phyloP scores from a whole-genome alignment of 2,113 vertebrate species.

The Heterochromis multidens region DNA sequence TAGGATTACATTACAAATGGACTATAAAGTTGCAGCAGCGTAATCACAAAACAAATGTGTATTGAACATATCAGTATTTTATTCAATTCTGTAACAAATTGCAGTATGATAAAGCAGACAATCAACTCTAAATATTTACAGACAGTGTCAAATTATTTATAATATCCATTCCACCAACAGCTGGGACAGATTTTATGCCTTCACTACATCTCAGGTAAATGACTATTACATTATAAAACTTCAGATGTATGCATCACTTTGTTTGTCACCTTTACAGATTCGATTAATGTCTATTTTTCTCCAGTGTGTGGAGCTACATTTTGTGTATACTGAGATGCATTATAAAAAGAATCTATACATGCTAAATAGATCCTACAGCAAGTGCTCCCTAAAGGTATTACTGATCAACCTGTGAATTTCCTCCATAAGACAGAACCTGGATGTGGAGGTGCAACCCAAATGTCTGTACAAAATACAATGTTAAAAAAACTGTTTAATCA shows the following conservation, averaged over 20 bases:
- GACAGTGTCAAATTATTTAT: conserved; percentile 27
- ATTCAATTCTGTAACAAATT: conserved; percentile 6
- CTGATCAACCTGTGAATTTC: neutral
- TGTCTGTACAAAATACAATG: neutral
- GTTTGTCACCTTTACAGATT: neutral
- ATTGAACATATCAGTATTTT: conserved; percentile 3
- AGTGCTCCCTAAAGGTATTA: neutral
- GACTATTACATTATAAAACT: neutral
- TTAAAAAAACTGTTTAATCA: conserved; percentile 31
- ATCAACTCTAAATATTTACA: conserved; percentile 37
- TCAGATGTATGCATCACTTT: neutral
- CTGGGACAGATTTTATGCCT: neutral
- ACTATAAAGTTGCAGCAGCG: neutral
- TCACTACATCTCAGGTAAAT: neutral
- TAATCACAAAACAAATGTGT: neutral
- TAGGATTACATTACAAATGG: neutral
- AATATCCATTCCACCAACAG: neutral
- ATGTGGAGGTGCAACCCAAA: neutral
- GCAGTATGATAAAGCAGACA: conserved; percentile 1
- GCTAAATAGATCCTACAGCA: neutral
- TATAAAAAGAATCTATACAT: neutral
- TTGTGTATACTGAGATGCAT: neutral
- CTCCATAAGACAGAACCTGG: neutral
- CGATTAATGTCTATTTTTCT: neutral
- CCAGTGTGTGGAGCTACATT: neutral